Evolutionary conservation across 2,888 invertebrate species (phyloP), one percentile per base, ranked within the genome.

Genomic region (Uloborus plumipes): DNA sequence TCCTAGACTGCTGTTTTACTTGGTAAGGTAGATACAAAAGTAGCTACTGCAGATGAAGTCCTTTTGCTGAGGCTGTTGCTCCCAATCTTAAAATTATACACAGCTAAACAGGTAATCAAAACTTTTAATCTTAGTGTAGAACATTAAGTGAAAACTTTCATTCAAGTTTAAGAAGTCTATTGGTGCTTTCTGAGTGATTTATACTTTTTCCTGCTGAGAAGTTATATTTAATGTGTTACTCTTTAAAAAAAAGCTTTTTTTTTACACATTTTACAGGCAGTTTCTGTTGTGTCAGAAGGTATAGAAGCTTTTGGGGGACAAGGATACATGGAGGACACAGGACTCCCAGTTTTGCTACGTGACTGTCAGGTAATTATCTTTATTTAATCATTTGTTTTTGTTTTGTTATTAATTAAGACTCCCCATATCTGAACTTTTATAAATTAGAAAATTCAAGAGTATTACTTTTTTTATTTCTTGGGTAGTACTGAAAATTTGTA

Each of bases 251-350:
- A 26, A 26, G 4, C 2, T 2, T 3, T 26, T 26, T 26, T 4
- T 26, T 26, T 26, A 26, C 26, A 26, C 26, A 26, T 55, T 47
- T 22, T 72, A 2, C 84, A 89, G 89, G 89, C 88, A 13, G 88
- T 92, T 84, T 86, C 88, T 2, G 89, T 91, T 1, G 87, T 89
- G 14, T 91, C 91, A 26, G 92, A 92, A 87, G 91, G 91, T 0
- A 87, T 90, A 59, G 92, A 92, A 87, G 88, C 90, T 80, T 91
- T 92, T 87, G 92, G 92, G 53, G 91, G 91, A 16, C 91, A 91
- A 87, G 92, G 91, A 18, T 92, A 91, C 87, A 91, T 92, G 84
- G 91, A 92, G 86, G 91, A 91, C 84, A 91, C 91, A 11, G 91
- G 91, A 4, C 86, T 92, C 49, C 91, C 91, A 16, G 86, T 86